A percentile compares a stretch with the other conserved stretches of the same genome.
Conservation (phyloP, 2,113 vertebrate species). For the Oceanites oceanicus region DNA sequence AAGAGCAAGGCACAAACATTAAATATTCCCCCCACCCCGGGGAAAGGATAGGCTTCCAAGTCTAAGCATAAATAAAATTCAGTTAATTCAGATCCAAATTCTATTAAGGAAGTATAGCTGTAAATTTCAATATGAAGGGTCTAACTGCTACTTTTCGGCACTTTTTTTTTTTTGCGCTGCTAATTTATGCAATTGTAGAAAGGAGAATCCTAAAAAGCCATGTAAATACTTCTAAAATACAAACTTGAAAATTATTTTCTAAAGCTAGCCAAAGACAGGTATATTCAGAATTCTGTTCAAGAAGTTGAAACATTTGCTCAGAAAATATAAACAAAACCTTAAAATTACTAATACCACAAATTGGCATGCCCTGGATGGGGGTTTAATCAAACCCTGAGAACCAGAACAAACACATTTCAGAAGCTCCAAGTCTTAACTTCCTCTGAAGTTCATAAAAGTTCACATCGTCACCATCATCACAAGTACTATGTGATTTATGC, state of each 20-base stretch:
- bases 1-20: not conserved
- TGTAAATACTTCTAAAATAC: not conserved
- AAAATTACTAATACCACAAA: not conserved
- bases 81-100: not conserved
- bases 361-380: not conserved
- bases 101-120: not conserved
- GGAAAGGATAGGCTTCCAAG: not conserved
- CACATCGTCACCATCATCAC: not conserved
- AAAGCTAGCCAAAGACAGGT: not conserved
- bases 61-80: not conserved
- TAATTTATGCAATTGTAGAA: not conserved
- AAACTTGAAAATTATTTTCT: not conserved
- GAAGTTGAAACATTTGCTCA: not conserved
- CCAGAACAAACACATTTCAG: not conserved
- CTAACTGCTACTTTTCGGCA: not conserved
- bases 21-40: not conserved
- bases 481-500: not conserved
- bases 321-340: not conserved
- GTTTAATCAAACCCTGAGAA: not conserved
- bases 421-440: not conserved
- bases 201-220: not conserved
- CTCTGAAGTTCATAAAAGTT: not conserved
- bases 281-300: not conserved
- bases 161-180: too few species aligned
- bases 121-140: not conserved